These are phyloP conservation scores for Crotophaga sulcirostris DNA, from an alignment of 2,113 vertebrate species.

Conservation along the genomic window DNA sequence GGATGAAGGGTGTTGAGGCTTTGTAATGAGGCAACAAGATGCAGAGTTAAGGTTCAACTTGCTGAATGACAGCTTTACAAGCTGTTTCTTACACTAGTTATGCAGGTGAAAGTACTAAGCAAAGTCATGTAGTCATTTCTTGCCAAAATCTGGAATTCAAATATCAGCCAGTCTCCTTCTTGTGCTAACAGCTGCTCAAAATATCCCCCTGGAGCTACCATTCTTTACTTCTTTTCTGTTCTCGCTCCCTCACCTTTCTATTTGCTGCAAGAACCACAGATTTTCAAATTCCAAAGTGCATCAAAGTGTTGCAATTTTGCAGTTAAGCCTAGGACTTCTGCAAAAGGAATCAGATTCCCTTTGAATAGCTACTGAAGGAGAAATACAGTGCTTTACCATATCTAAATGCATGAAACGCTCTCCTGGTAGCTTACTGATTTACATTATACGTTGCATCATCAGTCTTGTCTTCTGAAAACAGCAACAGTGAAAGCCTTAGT, in stretches of 20 bases:
- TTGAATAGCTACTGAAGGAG: not conserved
- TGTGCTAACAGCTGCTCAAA: not conserved
- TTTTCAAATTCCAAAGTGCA: not conserved
- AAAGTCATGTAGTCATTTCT: not conserved
- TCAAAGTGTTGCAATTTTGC: not conserved
- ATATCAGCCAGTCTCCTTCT: not conserved
- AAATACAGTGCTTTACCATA: not conserved
- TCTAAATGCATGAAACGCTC: not conserved
- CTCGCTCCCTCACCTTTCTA: not conserved
- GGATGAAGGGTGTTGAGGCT: fast-evolving
- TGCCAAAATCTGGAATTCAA: not conserved
- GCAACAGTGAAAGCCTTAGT: not conserved
- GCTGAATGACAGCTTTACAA: not conserved
- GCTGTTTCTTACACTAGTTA: not conserved
- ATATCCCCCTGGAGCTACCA: not conserved
- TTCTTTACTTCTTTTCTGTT: not conserved
- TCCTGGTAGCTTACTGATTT: not conserved
- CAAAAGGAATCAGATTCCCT: not conserved
- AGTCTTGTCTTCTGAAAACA: not conserved
- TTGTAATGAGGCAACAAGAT: not conserved
- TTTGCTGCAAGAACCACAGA: not conserved
- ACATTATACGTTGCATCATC: not conserved
- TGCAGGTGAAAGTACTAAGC: not conserved
- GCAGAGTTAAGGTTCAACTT: not conserved
- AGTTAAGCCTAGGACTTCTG: not conserved